phyloP scores from a whole-genome alignment of 2,797 vertebrate species.

The Denticeps clupeoides region DNA sequence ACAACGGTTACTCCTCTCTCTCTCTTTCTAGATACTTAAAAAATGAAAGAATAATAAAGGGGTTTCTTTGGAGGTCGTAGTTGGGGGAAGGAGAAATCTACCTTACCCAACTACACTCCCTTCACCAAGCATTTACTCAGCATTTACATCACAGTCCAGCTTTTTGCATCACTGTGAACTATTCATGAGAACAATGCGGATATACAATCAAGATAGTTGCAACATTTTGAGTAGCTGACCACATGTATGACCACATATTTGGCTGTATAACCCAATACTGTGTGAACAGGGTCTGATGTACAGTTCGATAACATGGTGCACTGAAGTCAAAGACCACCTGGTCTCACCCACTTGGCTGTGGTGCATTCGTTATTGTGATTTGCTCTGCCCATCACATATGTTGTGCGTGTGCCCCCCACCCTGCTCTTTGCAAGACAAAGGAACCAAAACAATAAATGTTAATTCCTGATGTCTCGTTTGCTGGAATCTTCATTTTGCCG shows the following conservation, averaged over 20 bases:
- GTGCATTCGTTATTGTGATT: constrained; percentile 4
- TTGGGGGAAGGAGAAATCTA: background rate
- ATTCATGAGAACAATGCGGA: background rate
- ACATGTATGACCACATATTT: constrained; percentile 2
- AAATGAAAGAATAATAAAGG: too few species aligned
- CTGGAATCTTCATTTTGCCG: too few species aligned
- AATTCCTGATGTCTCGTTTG: too few species aligned
- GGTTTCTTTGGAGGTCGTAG: too few species aligned
- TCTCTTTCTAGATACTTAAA: constrained; percentile 1
- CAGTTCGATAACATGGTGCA: constrained; percentile 2
- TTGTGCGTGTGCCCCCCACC: constrained; percentile 3
- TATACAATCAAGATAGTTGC: constrained; percentile 2
- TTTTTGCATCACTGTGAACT: constrained; percentile 4
- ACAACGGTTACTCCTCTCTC: constrained; percentile 16
- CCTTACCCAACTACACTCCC: background rate
- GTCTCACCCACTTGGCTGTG: constrained; percentile 2
- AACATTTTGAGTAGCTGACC: background rate
- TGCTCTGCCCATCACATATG: constrained; percentile 2
- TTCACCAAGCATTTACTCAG: constrained; percentile 4
- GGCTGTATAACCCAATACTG: constrained; percentile 3
- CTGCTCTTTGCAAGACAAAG: constrained; percentile 4
- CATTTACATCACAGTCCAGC: constrained; percentile 2
- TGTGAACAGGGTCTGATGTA: constrained; percentile 1
- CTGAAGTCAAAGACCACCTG: background rate
- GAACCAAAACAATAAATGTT: too few species aligned